Base-by-base conservation (phyloP, 2,113 vertebrate species). In the Cochlearius cochlearius region DNA sequence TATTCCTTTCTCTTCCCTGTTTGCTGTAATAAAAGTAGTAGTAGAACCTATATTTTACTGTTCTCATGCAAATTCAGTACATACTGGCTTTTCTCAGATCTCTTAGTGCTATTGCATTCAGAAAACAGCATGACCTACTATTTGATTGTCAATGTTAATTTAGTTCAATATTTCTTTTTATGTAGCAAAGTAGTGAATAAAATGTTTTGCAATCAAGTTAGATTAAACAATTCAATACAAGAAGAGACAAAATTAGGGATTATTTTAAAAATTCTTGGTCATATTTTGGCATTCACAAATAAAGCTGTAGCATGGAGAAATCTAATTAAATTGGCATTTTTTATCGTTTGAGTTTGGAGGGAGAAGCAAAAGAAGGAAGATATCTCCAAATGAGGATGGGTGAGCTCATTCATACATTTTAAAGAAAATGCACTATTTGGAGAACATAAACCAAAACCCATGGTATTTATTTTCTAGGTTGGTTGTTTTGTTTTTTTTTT, bases 341-440 rank as follows among this genome's bases (percentile, higher is more conserved):
- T 93, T 59, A 43, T 81, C 32, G 1, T 39, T 85, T 90, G 39
- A n/a, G 9, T 77, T 74, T 88, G 47, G 9, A 93, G 11, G 4
- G 17, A 26, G 78, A 90, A 84, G 4, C 3, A 71, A 66, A 89
- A 89, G 8, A 66, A 10, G 4, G 3, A 39, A 36, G 4, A 41
- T 41, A 71, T 26, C 12, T 22, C 7, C 5, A 50, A 21, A 3
- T 20, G 4, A 81, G 8, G 6, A 34, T 55, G 7, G 5, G 4
- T 75, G 9, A 75, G 3, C 25, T 19, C 0, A 0, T n/a, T 81
- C 2, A 1, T 49, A 36, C 1, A 0, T 39, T 85, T 87, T 36
- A 41, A 71, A 77, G 5, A 87, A 67, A 45, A 38, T 10, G 2
- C 0, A 32, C 15, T 59, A 5, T 53, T 43, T 95, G 8, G n/a